Evolutionary conservation across 2,113 vertebrate species (phyloP).

Genomic region (Petrocephalus microphthalmus): DNA sequence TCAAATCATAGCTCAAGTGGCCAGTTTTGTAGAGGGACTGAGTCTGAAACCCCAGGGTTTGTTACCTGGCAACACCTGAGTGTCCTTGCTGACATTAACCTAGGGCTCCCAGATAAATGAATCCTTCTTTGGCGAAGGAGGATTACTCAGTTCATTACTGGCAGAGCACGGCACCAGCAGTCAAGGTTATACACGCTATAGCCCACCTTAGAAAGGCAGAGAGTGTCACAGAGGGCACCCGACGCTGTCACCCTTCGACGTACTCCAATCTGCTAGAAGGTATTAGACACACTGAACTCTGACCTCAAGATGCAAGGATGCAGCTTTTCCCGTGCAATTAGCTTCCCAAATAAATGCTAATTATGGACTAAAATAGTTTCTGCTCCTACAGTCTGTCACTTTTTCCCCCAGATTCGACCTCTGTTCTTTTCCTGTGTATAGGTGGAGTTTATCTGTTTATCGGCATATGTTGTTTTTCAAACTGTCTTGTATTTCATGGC

Average conservation of each 20-base stretch:
- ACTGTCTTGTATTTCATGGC: not conserved
- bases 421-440: not conserved
- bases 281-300: not conserved
- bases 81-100: not conserved
- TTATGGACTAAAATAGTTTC: not conserved
- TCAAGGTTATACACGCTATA: not conserved
- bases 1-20: not conserved
- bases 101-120: not conserved
- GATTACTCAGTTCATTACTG: not conserved
- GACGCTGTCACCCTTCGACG: not conserved
- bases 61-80: not conserved
- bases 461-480: not conserved
- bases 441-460: not conserved
- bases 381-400: not conserved
- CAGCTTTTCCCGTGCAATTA: not conserved
- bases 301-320: not conserved
- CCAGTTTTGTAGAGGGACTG: too few species aligned
- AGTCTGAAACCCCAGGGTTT: not conserved
- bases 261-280: not conserved
- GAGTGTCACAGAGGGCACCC: not conserved
- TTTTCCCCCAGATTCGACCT: not conserved
- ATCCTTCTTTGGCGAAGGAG: not conserved
- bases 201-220: not conserved
- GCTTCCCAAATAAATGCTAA: not conserved
- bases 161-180: not conserved